phyloP scores from a whole-genome alignment of 1,140 invertebrate species.

The Tachypleus tridentatus region DNA sequence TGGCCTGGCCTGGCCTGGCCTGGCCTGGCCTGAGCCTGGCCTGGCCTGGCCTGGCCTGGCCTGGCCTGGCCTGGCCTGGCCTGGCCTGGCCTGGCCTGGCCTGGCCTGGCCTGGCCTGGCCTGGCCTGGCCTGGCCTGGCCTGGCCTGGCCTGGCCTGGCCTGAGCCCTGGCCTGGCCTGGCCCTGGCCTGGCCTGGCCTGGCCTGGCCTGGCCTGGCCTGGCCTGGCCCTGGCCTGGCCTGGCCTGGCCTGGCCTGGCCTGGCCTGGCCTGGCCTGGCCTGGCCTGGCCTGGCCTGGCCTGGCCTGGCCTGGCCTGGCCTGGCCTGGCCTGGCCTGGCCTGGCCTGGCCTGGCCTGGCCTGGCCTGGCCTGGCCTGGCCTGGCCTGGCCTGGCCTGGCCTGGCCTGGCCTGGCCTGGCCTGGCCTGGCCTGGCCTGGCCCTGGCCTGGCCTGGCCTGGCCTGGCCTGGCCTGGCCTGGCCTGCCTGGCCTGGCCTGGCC shows the following conservation, averaged over 20 bases:
- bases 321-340: constrained; percentile 21
- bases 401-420: constrained; percentile 24
- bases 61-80: constrained; percentile 22
- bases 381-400: constrained; percentile 24
- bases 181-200: no score
- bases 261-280: constrained; percentile 25
- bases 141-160: constrained; percentile 23
- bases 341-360: constrained; percentile 21
- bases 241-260: constrained; percentile 26
- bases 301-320: constrained; percentile 25
- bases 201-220: constrained; percentile 26
- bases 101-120: constrained; percentile 21
- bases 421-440: constrained; percentile 23
- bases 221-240: no score
- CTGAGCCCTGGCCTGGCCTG: constrained; percentile 23
- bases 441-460: no score
- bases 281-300: constrained; percentile 22
- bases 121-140: constrained; percentile 20
- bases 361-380: constrained; percentile 18
- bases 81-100: constrained; percentile 25
- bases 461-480: constrained; percentile 24
- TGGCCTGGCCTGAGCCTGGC: constrained; percentile 23
- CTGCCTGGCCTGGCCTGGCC: no score
- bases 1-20: constrained; percentile 25
- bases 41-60: constrained; percentile 25